Percentiles rank a stretch among this genome's conserved stretches.
Conservation (phyloP, 2,113 vertebrate species). For the Vulpes ferrilata region DNA sequence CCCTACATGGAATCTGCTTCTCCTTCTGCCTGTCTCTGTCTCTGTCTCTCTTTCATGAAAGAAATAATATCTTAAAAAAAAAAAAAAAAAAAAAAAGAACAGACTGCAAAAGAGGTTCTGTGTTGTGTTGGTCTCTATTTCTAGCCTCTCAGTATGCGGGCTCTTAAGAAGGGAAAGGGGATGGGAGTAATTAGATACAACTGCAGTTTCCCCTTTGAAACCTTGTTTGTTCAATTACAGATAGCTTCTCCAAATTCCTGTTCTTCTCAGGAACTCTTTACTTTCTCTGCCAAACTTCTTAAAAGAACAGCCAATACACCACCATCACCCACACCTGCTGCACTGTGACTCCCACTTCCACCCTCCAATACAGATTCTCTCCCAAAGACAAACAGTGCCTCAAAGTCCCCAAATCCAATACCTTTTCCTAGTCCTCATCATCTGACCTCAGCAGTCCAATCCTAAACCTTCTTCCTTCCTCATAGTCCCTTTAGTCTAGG, state of each 20-base stretch:
- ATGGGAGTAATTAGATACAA: constrained; percentile 58
- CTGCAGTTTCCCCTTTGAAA: constrained; percentile 54
- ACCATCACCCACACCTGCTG: neutral
- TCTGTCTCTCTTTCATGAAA: too few species aligned
- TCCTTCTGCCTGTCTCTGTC: too few species aligned
- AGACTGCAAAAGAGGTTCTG: constrained; percentile 11
- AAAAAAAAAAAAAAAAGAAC: too few species aligned
- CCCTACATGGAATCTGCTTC: too few species aligned
- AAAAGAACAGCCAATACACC: neutral
- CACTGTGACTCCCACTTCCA: neutral
- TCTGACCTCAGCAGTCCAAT: neutral
- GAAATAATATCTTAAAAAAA: too few species aligned
- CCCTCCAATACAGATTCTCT: neutral
- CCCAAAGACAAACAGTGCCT: neutral
- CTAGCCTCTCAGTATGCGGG: constrained; percentile 38
- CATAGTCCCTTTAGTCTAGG: neutral
- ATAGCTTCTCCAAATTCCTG: constrained; percentile 42
- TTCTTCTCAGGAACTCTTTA: neutral
- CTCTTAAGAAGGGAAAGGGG: constrained; percentile 4
- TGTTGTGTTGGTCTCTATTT: constrained; percentile 18
- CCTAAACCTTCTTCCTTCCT: neutral
- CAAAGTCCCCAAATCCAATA: neutral
- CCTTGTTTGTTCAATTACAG: constrained; percentile 43
- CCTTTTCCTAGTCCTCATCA: neutral
- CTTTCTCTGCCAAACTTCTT: neutral